Evolutionary conservation across 2,113 vertebrate species (phyloP), one percentile per base, ranked within the genome.

Genomic region (Anoplopoma fimbria): DNA sequence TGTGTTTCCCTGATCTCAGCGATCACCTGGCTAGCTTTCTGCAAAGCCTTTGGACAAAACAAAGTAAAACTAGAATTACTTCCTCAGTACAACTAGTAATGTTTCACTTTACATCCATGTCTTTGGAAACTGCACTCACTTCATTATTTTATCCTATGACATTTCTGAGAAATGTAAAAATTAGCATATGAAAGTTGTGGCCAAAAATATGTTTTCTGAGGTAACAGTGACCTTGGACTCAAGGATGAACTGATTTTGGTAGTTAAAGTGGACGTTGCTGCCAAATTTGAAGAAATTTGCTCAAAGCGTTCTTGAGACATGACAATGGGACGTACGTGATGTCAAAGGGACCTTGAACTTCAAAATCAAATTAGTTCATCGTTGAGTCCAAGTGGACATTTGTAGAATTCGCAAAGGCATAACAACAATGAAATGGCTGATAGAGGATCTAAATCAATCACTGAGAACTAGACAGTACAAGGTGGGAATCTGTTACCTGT

Each of bases 1-100:
- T 99, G 98, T 0, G 98, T 99, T 92, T 99, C 98, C 78, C 98
- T 96, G 84, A 99, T 99, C 94, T 99, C 98, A 51, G 98, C 98
- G 61, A 99, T 99, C 89, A 99, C 98, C 88, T 99, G 98, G 92
- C 98, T 97, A 92, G 98, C 98, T 96, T 96, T 96, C 91, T 99
- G 98, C 85, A 99, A 86, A 60, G 98, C 98, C 98, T 99, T 93
- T 3, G 72, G 65, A 19, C 1, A 49, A 31, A 15, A 33, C 6
- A 31, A 47, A 6, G 69, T 25, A 57, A 31, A 33, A 42, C 40
- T 42, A 42, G 2, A 42, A 55, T 55, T 25, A 55, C 23, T 25
- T 23, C 51, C 21, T n/a, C n/a, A 25, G 21, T 55, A 12, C 53
- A 55, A 55, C 49, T 21, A 55, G 17, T 9, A 23, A 25, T 9